phyloP scores from a whole-genome alignment of 2,113 vertebrate genomes.

The Phalacrocorax carbo region DNA sequence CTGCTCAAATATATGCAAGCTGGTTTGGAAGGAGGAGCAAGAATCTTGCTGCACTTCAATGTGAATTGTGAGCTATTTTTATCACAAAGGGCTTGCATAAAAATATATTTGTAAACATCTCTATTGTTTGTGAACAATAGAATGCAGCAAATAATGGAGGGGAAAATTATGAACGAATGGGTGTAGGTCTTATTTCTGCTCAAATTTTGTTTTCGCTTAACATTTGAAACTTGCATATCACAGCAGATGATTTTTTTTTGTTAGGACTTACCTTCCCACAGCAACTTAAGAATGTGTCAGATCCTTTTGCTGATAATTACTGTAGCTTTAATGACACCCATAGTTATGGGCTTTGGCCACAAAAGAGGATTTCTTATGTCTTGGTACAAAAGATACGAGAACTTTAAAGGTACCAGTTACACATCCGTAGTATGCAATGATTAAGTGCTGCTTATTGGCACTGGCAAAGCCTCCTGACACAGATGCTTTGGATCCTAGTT shows the following conservation, averaged over 20 bases:
- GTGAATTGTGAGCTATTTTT: slow-evolving; percentile 49
- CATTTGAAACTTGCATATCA: not conserved
- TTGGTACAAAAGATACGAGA: not conserved
- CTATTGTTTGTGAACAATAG: slow-evolving; percentile 59
- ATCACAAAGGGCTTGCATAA: not conserved
- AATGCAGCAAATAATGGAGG: slow-evolving; percentile 20
- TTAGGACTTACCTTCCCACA: not conserved
- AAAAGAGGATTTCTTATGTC: not conserved
- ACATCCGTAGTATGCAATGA: not conserved
- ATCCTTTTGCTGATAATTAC: not conserved
- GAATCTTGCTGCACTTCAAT: not conserved
- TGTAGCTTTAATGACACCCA: not conserved
- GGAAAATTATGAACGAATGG: slow-evolving; percentile 1
- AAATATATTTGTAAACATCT: slow-evolving; percentile 21
- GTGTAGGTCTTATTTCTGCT: slow-evolving; percentile 11
- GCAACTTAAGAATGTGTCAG: not conserved
- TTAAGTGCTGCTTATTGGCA: not conserved
- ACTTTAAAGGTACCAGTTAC: not conserved
- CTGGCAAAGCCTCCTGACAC: not conserved
- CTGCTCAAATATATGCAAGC: not conserved
- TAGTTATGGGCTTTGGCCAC: not conserved
- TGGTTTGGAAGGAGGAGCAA: not conserved
- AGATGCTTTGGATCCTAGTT: not conserved
- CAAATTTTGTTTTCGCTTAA: not conserved
- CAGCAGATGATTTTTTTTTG: not conserved